Base-by-base conservation (phyloP, 2,113 vertebrate genomes). In the Rousettus leschenaultii region DNA sequence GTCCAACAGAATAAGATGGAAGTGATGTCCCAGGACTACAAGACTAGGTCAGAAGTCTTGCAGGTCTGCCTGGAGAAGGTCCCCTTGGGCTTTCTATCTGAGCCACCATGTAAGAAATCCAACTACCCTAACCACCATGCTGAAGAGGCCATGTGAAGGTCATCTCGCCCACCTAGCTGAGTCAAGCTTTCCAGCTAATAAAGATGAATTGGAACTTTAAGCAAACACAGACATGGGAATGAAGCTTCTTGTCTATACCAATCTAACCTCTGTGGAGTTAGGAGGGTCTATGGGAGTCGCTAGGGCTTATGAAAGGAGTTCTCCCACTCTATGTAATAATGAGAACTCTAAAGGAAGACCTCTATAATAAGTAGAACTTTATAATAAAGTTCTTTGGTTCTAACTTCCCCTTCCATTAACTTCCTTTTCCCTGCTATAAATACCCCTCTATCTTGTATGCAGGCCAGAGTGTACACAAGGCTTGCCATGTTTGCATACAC, bases 1-100 rank as follows among this genome's bases (percentile, higher is more conserved):
- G 16, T 12, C 30, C 55, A 45, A 57, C 30, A 35, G 48, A 63
- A 94, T 33, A n/a, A 93, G 33, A 33, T n/a, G 5, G 18, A 85
- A 65, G 0, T 1, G 7, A 35, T 26, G 7, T 74, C 61, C 38
- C 26, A 33, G 14, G 13, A 35, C 26, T 28, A n/a, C 1, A 1
- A 51, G 35, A 26, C 1, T 18, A 55, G 9, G 10, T 86, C 68
- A 63, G 30, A 73, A 87, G 70, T 11, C 21, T 73, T 71, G 22
- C 4, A 26, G 18, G n/a, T 77, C 59, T 86, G 35, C n/a, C 21
- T 45, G 40, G 12, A 24, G 55, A 61, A 10, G 4, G 28, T 33
- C 70, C 55, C 38, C 57, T 40, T 21, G 30, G 16, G 2, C 5
- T 14, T 22, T 40, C 66, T 92, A 22, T 84, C 16, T 21, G 33